Percentiles rank a stretch among this genome's conserved stretches.
Conservation (phyloP, 2,113 vertebrate genomes). For the Thalassarche chlororhynchos region DNA sequence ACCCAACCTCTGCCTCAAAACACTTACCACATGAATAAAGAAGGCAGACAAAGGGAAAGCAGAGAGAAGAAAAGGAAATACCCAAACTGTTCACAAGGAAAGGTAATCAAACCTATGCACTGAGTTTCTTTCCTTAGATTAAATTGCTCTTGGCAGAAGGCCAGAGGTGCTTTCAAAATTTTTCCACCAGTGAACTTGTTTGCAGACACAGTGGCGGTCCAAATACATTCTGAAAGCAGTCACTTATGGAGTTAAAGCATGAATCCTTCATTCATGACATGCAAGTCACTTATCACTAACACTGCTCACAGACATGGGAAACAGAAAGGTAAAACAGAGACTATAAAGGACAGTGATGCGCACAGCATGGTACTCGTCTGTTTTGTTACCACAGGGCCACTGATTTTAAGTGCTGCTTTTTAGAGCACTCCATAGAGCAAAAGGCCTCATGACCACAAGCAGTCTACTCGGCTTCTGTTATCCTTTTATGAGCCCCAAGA, state of each 20-base stretch:
- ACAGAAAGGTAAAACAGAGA: not conserved
- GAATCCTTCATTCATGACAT: not conserved
- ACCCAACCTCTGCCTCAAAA: not conserved
- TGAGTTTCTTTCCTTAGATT: not conserved
- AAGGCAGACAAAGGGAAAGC: not conserved
- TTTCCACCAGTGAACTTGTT: not conserved
- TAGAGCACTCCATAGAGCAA: not conserved
- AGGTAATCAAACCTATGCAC: not conserved
- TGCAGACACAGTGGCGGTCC: not conserved
- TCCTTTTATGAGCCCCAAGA: not conserved
- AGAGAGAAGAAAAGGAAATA: not conserved
- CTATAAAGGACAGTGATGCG: not conserved
- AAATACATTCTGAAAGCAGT: not conserved
- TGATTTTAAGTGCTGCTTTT: not conserved
- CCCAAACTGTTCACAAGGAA: not conserved
- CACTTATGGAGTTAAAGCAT: not conserved
- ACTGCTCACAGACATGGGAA: not conserved
- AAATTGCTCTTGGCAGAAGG: not conserved
- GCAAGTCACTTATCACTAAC: not conserved
- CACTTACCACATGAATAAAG: not conserved
- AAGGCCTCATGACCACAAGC: not conserved
- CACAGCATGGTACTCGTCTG: not conserved
- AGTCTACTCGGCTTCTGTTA: not conserved
- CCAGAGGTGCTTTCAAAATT: not conserved
- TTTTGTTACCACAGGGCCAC: not conserved